Conservation (phyloP, 1,140 invertebrate genomes). For the Drosophila bipectinata region DNA sequence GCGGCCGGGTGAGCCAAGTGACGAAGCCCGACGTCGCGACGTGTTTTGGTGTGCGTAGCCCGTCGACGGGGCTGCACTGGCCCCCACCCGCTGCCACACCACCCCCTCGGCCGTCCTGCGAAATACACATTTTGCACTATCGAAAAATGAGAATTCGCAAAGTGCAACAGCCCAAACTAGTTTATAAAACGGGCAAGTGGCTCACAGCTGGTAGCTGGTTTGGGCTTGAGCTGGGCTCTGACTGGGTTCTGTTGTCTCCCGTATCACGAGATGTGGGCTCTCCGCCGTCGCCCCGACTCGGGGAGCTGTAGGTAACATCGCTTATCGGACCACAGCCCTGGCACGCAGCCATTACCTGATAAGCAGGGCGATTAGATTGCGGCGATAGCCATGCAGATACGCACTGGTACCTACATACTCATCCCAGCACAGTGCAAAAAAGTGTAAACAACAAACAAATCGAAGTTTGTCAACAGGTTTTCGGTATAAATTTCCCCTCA, state of each 20-base stretch:
- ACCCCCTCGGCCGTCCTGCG: background rate
- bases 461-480: background rate
- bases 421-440: background rate
- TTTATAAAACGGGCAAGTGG: conserved; percentile 34
- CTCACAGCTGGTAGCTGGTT: conserved; percentile 30
- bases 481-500: background rate
- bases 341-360: conserved; percentile 48
- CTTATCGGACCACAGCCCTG: conserved; percentile 40
- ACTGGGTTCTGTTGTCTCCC: conserved; percentile 11
- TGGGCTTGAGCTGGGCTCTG: conserved; percentile 8
- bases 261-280: conserved; percentile 26
- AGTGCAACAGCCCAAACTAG: conserved; percentile 51
- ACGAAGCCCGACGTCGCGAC: conserved; percentile 11
- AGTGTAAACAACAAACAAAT: background rate
- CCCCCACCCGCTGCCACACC: background rate
- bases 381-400: conserved; percentile 19
- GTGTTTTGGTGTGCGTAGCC: conserved; percentile 27
- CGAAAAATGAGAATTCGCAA: conserved; percentile 51
- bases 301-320: conserved; percentile 5
- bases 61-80: background rate
- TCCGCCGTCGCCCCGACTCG: background rate
- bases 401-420: background rate
- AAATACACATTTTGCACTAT: conserved; percentile 49
- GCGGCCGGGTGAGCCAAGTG: conserved; percentile 35
- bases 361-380: conserved; percentile 40